Evolutionary conservation across 2,797 vertebrate genomes (phyloP).

Genomic region (Vespertilio murinus): DNA sequence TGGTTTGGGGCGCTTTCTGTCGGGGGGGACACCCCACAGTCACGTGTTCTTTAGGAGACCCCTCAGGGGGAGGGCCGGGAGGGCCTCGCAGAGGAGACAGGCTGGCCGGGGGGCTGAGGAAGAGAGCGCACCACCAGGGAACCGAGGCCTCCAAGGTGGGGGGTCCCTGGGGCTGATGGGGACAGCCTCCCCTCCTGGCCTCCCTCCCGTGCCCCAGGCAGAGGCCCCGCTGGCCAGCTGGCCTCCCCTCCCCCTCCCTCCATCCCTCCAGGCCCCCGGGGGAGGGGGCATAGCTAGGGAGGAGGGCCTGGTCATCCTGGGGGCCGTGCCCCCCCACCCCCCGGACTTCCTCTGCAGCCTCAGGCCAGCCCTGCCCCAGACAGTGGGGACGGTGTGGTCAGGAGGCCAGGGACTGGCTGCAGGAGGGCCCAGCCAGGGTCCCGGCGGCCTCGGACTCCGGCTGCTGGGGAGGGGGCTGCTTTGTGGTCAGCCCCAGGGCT

Average conservation of each 20-base stretch:
- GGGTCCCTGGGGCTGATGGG: no score
- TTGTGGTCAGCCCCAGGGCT: no score
- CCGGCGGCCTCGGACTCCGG: no score
- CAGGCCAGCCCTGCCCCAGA: background rate
- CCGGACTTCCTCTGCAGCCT: no score
- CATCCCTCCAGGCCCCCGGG: no score
- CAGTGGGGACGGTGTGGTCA: background rate
- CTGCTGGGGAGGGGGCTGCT: no score
- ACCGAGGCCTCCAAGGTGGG: background rate
- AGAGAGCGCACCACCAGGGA: background rate
- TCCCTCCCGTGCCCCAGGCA: no score
- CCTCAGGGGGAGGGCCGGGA: no score
- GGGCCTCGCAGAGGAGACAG: no score
- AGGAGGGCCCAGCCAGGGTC: background rate
- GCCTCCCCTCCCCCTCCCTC: no score
- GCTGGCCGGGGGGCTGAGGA: background rate
- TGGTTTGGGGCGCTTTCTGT: background rate
- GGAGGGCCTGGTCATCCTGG: background rate
- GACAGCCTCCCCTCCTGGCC: background rate
- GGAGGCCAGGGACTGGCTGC: background rate
- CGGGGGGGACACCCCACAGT: background rate
- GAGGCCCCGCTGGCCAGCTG: no score
- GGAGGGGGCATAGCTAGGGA: no score
- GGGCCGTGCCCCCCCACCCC: background rate
- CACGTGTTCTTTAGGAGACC: background rate